Conservation (phyloP, 2,888 invertebrate species). For the Netelia melanura region DNA sequence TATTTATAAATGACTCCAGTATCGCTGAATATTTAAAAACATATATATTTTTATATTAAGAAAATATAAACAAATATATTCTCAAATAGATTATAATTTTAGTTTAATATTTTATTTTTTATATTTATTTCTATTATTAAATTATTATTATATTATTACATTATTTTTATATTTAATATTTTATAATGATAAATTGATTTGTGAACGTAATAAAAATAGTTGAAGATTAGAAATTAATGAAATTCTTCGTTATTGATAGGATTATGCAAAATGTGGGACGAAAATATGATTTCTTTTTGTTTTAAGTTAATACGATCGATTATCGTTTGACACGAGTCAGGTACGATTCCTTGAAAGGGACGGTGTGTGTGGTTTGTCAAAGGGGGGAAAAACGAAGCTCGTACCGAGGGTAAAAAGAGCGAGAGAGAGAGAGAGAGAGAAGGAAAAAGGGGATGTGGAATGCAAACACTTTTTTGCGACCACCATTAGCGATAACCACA, state of each 20-base stretch:
- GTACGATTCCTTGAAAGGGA: conserved; percentile 17
- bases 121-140: too few relatives aligned
- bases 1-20: too few relatives aligned
- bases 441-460: conserved; percentile 42
- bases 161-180: too few relatives aligned
- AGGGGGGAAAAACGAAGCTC: conserved; percentile 20
- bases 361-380: conserved; percentile 36
- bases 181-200: too few relatives aligned
- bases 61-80: too few relatives aligned
- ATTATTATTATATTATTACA: too few relatives aligned
- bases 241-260: not conserved
- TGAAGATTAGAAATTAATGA: not conserved
- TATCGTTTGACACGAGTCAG: conserved; percentile 39
- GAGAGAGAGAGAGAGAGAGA: not conserved
- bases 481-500: conserved; percentile 81
- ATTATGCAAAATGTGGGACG: not conserved
- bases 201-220: too few relatives aligned
- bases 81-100: too few relatives aligned
- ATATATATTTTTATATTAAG: too few relatives aligned
- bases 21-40: too few relatives aligned
- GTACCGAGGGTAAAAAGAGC: conserved; percentile 14
- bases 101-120: too few relatives aligned
- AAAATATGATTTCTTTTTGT: too few relatives aligned
- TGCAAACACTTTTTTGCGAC: conserved; percentile 80
- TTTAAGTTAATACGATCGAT: conserved; percentile 24